phyloP scores from a whole-genome alignment of 2,113 vertebrate species.

The Nanorana parkeri region DNA sequence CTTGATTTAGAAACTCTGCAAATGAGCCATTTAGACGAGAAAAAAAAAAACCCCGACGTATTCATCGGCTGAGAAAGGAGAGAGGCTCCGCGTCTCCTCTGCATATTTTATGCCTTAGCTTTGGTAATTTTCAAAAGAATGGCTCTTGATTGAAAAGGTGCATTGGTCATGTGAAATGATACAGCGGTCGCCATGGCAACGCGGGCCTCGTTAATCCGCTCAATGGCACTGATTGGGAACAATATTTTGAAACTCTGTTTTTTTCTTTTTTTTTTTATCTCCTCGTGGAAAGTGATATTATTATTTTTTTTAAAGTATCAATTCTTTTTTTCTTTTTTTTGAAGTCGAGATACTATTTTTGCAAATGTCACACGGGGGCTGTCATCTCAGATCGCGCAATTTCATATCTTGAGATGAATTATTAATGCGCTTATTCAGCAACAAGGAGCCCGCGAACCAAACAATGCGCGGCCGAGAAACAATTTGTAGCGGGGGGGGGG shows the following conservation, averaged over 20 bases:
- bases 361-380: slow-evolving; percentile 4
- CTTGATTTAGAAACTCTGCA: slow-evolving; percentile 39
- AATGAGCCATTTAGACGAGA: slow-evolving; percentile 32
- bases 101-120: slow-evolving; percentile 6
- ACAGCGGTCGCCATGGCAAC: slow-evolving; percentile 69
- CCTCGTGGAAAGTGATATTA: no score
- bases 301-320: no score
- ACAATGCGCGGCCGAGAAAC: background rate
- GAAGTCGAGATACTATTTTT: background rate
- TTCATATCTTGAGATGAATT: slow-evolving; percentile 27
- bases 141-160: slow-evolving; percentile 61
- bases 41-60: background rate
- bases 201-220: slow-evolving; percentile 67
- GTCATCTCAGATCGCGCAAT: background rate
- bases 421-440: slow-evolving; percentile 14
- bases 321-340: no score
- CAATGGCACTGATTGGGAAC: slow-evolving; percentile 71
- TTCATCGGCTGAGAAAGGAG: slow-evolving; percentile 27
- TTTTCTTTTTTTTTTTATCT: background rate
- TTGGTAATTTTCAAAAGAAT: slow-evolving; percentile 56
- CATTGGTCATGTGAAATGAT: slow-evolving; percentile 62
- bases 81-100: slow-evolving; percentile 14
- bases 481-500: slow-evolving; percentile 7
- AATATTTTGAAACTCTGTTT: slow-evolving; percentile 69
- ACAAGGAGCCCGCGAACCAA: background rate